Conservation (phyloP, 2,888 invertebrate genomes). For the Hedya salicella region DNA sequence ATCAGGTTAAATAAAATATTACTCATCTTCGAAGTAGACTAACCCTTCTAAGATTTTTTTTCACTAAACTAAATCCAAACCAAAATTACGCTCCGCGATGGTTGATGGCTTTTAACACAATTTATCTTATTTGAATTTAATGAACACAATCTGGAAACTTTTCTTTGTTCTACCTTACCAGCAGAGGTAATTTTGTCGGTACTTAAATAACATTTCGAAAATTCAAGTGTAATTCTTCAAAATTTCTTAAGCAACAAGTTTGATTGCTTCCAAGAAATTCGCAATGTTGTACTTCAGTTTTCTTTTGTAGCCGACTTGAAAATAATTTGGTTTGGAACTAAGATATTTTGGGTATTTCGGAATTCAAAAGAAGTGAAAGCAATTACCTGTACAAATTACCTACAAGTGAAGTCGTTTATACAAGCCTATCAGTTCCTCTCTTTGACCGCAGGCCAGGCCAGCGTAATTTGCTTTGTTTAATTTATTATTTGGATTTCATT, state of each 20-base stretch:
- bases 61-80: background rate
- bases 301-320: conserved; percentile 15
- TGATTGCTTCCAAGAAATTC: conserved; percentile 48
- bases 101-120: background rate
- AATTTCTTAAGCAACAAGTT: conserved; percentile 49
- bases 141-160: conserved; percentile 34
- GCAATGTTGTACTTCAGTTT: conserved; percentile 47
- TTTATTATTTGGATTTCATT: too few relatives aligned
- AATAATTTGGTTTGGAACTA: conserved; percentile 28
- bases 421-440: background rate
- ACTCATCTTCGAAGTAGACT: background rate
- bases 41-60: background rate
- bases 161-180: conserved; percentile 18
- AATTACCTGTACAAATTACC: background rate
- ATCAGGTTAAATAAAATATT: background rate
- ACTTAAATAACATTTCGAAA: conserved; percentile 24
- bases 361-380: background rate
- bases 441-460: background rate
- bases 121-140: conserved; percentile 34
- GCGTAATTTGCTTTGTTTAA: too few relatives aligned
- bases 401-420: background rate
- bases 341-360: conserved; percentile 17
- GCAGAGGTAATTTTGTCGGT: conserved; percentile 26
- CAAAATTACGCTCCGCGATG: background rate
- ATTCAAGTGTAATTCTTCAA: conserved; percentile 35